Base-by-base conservation (phyloP, 2,888 invertebrate genomes). In the Dryobota labecula region DNA sequence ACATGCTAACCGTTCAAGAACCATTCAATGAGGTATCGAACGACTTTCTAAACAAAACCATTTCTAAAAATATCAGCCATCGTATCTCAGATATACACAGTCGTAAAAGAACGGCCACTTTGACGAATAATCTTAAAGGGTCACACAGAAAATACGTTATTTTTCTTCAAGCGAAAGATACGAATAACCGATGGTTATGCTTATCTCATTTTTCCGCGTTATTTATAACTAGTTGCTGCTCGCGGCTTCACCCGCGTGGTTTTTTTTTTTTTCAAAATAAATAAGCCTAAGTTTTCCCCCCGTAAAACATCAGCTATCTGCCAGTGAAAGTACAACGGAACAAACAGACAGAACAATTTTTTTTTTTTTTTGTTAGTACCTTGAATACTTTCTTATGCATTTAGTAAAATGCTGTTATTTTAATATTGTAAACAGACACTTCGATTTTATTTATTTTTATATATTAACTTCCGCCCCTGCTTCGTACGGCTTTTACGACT, bases 41-140 rank as follows among this genome's bases (percentile, higher is more conserved):
- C 84, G 66, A 84, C 88, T 88, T 88, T 88, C 88, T 85, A 86
- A 87, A 84, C 76, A 78, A 78, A 79, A 78, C 78, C 64, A 76
- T 83, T 83, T 80, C 56, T 80, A 69, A 78, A 84, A 83, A 84
- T 74, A 76, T 82, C 80, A 53, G 47, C 61, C 57, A 58, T 64
- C 64, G 69, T 58, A 76, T 82, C 80, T 78, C 30, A 67, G 73
- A 75, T 73, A 74, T 68, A 71, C 61, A 65, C 63, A 45, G 43
- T 70, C 75, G 70, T 84, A 79, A 82, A 75, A 79, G 33, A 33
- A 53, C 73, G 76, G 67, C 51, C 57, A 54, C 68, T 80, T 84
- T 81, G 73, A 81, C 72, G 70, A 70, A 76, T 72, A 60, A 71
- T 76, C 70, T 69, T 57, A 57, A 58, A 71, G 70, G 74, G 69